These are phyloP conservation scores for Drosophila nannoptera DNA, from an alignment of 1,140 invertebrate genomes.

Conservation along the genomic window DNA sequence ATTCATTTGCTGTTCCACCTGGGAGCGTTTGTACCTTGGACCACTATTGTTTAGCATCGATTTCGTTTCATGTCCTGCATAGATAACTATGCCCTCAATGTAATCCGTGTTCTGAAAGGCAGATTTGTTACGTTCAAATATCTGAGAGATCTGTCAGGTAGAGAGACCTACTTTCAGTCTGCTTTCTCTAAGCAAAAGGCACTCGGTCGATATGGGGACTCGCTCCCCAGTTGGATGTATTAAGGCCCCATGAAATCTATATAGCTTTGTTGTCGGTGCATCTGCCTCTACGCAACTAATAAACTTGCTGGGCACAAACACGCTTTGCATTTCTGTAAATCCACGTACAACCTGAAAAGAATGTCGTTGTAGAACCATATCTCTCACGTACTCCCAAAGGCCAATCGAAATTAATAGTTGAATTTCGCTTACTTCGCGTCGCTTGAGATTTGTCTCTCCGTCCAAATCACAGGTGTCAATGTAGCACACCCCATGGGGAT, in stretches of 20 bases:
- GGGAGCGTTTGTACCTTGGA: conserved; percentile 95
- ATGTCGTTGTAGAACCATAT: background rate
- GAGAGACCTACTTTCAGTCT: conserved; percentile 90
- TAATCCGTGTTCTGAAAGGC: conserved; percentile 82
- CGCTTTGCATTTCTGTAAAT: conserved; percentile 83
- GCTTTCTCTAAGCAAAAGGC: conserved; percentile 95
- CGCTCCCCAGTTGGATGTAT: conserved; percentile 88
- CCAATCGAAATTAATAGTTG: no score
- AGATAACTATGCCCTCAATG: conserved; percentile 97
- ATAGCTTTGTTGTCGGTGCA: conserved; percentile 96
- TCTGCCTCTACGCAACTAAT: conserved; percentile 92
- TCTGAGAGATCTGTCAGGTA: background rate
- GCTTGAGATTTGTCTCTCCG: conserved; percentile 99
- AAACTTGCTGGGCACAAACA: conserved; percentile 90
- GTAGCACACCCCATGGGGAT: conserved; percentile 96
- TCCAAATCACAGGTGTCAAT: conserved; percentile 98
- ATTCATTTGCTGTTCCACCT: conserved; percentile 96
- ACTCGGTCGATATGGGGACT: conserved; percentile 93
- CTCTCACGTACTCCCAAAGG: background rate
- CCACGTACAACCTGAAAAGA: conserved; percentile 73
- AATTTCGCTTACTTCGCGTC: conserved; percentile 86
- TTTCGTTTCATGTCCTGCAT: conserved; percentile 98
- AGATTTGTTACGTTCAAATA: background rate
- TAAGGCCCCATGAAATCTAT: conserved; percentile 95
- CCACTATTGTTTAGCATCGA: conserved; percentile 98